These are phyloP conservation scores for Ectobius pallidus DNA, from an alignment of 2,888 invertebrate genomes.

Conservation along the genomic window DNA sequence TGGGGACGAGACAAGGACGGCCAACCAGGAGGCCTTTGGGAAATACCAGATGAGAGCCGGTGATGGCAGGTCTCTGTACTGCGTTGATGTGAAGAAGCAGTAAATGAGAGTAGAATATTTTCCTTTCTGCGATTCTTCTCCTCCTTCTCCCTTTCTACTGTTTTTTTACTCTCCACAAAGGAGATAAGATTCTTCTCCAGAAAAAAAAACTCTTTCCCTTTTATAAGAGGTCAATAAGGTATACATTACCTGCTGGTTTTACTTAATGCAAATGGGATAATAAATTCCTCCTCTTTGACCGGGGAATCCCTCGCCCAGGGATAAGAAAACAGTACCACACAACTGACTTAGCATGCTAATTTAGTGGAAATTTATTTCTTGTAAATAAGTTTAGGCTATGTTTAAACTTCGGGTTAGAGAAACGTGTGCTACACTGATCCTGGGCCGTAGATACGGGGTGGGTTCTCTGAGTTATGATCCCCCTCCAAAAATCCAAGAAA, in stretches of 20 bases:
- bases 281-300: not conserved
- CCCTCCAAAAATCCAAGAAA: too few species aligned
- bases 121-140: too few species aligned
- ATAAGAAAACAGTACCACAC: not conserved
- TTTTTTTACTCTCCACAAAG: not conserved
- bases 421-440: too few species aligned
- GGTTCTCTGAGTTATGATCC: too few species aligned
- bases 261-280: not conserved
- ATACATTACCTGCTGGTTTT: not conserved
- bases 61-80: not conserved
- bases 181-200: not conserved
- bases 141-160: too few species aligned
- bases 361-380: too few species aligned
- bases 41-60: not conserved
- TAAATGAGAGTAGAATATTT: too few species aligned
- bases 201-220: not conserved
- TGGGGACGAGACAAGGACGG: not conserved
- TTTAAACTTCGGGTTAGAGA: too few species aligned
- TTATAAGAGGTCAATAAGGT: not conserved
- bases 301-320: slow-evolving; percentile 1
- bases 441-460: too few species aligned
- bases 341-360: too few species aligned
- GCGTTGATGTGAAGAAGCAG: not conserved
- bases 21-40: not conserved
- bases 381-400: too few species aligned